A percentile compares a stretch with the other conserved stretches of the same genome.
phyloP scores from a whole-genome alignment of 92 coral and sea anemone genomes.

The Muricea muricata region DNA sequence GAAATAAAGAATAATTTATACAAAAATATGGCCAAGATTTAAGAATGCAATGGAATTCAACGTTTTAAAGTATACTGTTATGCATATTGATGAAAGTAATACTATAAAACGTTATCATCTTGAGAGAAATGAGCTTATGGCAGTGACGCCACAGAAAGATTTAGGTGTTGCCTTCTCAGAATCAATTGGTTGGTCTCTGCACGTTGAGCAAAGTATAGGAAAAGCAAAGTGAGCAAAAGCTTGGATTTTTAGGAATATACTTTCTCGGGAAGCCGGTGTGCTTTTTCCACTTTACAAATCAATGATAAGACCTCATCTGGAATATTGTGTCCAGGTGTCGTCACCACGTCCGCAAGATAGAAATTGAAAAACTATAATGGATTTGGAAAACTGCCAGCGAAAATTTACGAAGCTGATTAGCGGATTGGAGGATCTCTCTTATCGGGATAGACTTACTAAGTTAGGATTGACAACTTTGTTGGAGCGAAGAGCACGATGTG shows the following conservation, averaged over 20 bases:
- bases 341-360: slow-evolving; percentile 6
- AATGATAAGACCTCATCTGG: slow-evolving; percentile 40
- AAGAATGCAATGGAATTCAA: too few species aligned
- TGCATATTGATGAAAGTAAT: too few species aligned
- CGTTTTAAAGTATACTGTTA: too few species aligned
- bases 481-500: slow-evolving; percentile 43
- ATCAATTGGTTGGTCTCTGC: too few species aligned
- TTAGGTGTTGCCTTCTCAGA: too few species aligned
- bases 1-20: too few species aligned
- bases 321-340: slow-evolving; percentile 43
- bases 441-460: not conserved
- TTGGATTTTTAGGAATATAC: not conserved
- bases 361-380: slow-evolving; percentile 16
- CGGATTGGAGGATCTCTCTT: slow-evolving; percentile 10
- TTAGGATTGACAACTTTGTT: slow-evolving; percentile 20
- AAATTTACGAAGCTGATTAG: slow-evolving; percentile 26
- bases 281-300: slow-evolving; percentile 42
- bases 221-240: not conserved
- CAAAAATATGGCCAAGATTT: too few species aligned
- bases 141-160: too few species aligned
- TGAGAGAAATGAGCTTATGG: too few species aligned
- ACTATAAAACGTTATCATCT: too few species aligned
- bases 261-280: slow-evolving; percentile 16
- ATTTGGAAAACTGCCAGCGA: slow-evolving; percentile 28
- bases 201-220: not conserved